Percentiles rank a stretch among this genome's conserved stretches.
phyloP scores from a whole-genome alignment of 1,140 invertebrate genomes.

The Trichomalopsis sarcophagae region DNA sequence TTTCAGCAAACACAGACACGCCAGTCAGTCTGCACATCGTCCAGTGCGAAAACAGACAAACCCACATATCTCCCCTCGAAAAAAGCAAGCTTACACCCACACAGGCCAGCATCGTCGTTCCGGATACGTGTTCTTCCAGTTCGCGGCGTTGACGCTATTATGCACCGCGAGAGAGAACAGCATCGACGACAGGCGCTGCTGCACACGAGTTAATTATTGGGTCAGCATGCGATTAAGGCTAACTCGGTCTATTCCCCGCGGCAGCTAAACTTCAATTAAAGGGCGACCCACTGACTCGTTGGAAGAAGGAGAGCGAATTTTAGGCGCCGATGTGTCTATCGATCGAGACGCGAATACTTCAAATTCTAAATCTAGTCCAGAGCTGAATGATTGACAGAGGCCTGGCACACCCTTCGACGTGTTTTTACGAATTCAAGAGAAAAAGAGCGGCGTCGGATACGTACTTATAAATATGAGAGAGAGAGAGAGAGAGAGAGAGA shows the following conservation, averaged over 20 bases:
- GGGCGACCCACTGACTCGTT: conserved; percentile 25
- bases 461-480: neutral
- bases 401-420: no score
- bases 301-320: neutral
- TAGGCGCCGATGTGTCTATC: no score
- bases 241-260: conserved; percentile 5
- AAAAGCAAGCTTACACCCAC: neutral
- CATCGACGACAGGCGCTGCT: neutral
- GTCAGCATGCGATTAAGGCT: conserved; percentile 23
- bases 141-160: neutral
- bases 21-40: neutral
- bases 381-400: no score
- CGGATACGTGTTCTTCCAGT: no score
- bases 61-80: neutral
- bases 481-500: neutral
- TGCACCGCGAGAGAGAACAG: neutral
- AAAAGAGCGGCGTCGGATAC: no score
- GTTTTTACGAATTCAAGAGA: no score
- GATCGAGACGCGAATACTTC: no score
- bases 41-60: neutral
- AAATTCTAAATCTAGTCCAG: neutral
- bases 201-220: conserved; percentile 20
- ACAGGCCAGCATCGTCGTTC: no score
- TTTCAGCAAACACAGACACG: no score
- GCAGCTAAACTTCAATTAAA: conserved; percentile 7